Conservation (phyloP, 1,140 invertebrate genomes). For the Drosophila sp. region DNA sequence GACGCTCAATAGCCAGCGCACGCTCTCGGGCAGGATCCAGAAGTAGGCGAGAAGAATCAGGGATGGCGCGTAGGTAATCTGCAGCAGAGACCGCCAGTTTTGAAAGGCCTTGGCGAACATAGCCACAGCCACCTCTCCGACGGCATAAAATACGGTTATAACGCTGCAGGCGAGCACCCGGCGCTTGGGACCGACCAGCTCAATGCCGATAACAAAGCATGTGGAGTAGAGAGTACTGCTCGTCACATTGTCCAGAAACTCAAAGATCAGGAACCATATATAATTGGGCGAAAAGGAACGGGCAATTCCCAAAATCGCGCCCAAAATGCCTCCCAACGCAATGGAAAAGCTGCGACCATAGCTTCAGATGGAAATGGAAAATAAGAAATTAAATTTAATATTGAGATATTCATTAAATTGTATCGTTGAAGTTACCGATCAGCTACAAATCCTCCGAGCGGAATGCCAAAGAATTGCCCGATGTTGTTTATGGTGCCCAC, state of each 20-base stretch:
- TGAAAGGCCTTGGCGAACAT: slow-evolving; percentile 88
- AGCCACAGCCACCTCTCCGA: slow-evolving; percentile 89
- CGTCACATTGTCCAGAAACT: slow-evolving; percentile 88
- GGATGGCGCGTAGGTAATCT: slow-evolving; percentile 88
- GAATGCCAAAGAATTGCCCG: slow-evolving; percentile 89
- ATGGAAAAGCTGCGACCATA: slow-evolving; percentile 88
- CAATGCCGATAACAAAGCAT: slow-evolving; percentile 89
- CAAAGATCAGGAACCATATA: slow-evolving; percentile 87
- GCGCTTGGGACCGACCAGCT: slow-evolving; percentile 90
- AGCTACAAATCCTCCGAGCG: slow-evolving; percentile 88
- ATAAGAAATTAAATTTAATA: neutral
- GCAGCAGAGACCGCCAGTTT: slow-evolving; percentile 89
- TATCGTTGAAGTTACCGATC: slow-evolving; percentile 85
- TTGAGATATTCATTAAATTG: neutral
- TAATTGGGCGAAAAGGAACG: slow-evolving; percentile 89
- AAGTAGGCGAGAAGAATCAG: slow-evolving; percentile 87
- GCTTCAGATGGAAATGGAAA: slow-evolving; percentile 74
- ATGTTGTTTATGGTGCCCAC: slow-evolving; percentile 90
- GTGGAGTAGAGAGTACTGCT: slow-evolving; percentile 88
- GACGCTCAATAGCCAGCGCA: slow-evolving; percentile 91
- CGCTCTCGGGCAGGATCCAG: slow-evolving; percentile 87
- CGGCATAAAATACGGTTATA: slow-evolving; percentile 89
- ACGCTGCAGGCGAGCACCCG: slow-evolving; percentile 90
- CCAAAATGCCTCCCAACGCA: slow-evolving; percentile 86
- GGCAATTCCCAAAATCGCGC: slow-evolving; percentile 87